Evolutionary conservation across 2,888 invertebrate species (phyloP).

Genomic region (Eilema caniola): DNA sequence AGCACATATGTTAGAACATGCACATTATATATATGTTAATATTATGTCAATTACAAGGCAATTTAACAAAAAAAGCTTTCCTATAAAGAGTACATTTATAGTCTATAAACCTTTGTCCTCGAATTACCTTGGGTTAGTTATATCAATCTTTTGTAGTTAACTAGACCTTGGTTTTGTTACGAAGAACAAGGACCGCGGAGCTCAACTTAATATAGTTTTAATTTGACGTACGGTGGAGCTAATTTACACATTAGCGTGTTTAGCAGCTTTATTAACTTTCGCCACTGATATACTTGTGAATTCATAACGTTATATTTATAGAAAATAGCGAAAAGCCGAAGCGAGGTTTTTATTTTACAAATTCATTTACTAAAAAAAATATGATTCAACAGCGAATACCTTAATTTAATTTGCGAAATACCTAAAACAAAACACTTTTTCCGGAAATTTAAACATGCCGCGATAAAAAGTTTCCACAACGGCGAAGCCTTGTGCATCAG

Average conservation of each 20-base stretch:
- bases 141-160: slow-evolving; percentile 29
- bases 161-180: slow-evolving; percentile 1
- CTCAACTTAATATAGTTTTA: slow-evolving; percentile 23
- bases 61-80: background rate
- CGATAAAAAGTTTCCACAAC: too few species aligned
- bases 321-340: slow-evolving; percentile 1
- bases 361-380: background rate
- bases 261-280: slow-evolving; percentile 37
- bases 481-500: background rate
- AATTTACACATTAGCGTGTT: slow-evolving; percentile 48
- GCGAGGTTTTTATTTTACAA: slow-evolving; percentile 6
- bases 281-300: slow-evolving; percentile 29
- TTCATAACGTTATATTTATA: slow-evolving; percentile 18
- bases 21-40: too few species aligned
- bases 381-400: too few species aligned
- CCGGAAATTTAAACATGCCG: too few species aligned
- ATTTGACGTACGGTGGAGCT: slow-evolving; percentile 32
- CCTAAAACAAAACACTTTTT: too few species aligned
- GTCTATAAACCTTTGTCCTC: slow-evolving; percentile 10
- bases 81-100: background rate
- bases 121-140: slow-evolving; percentile 24
- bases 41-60: too few species aligned
- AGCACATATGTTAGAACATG: background rate
- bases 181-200: slow-evolving; percentile 5
- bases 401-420: too few species aligned